Conservation (phyloP, 1,140 invertebrate species). For the Dendroctonus ponderosae region DNA sequence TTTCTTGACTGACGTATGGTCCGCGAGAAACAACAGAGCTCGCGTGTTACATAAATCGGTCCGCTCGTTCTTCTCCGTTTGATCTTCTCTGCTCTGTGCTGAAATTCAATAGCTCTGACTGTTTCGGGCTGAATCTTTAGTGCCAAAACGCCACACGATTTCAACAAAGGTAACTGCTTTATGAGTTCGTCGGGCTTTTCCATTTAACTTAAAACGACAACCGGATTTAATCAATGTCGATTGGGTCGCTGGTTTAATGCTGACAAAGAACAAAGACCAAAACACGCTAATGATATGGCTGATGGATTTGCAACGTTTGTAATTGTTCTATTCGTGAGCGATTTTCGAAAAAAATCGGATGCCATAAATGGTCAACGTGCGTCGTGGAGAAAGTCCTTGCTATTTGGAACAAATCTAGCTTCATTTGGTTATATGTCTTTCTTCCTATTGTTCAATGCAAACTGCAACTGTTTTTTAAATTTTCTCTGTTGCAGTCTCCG, state of each 20-base stretch:
- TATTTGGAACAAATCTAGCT: too few species aligned
- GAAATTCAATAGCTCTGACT: slow-evolving; percentile 23
- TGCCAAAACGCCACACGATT: slow-evolving; percentile 31
- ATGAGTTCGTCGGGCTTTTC: slow-evolving; percentile 13
- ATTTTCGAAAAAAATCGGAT: too few species aligned
- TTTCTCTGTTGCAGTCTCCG: too few species aligned
- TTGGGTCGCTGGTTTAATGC: slow-evolving; percentile 4
- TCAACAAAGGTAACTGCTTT: slow-evolving; percentile 29
- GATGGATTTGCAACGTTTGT: too few species aligned
- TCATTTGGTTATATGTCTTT: too few species aligned
- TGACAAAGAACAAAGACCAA: background rate
- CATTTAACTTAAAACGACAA: slow-evolving; percentile 15
- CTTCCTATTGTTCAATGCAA: too few species aligned
- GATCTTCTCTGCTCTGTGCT: slow-evolving; percentile 22
- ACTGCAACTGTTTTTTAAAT: too few species aligned
- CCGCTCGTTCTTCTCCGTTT: slow-evolving; percentile 18
- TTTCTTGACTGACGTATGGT: slow-evolving; percentile 30
- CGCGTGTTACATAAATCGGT: slow-evolving; percentile 30
- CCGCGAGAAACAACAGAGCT: slow-evolving; percentile 29
- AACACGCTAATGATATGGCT: background rate
- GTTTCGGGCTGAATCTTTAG: slow-evolving; percentile 32
- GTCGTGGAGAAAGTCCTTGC: too few species aligned
- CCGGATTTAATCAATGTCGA: slow-evolving; percentile 19
- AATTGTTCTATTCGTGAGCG: too few species aligned
- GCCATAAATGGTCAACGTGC: too few species aligned